Percentiles rank a stretch among this genome's conserved stretches.
Conservation (phyloP, 2,888 invertebrate species). For the Amblyteles armatorius region DNA sequence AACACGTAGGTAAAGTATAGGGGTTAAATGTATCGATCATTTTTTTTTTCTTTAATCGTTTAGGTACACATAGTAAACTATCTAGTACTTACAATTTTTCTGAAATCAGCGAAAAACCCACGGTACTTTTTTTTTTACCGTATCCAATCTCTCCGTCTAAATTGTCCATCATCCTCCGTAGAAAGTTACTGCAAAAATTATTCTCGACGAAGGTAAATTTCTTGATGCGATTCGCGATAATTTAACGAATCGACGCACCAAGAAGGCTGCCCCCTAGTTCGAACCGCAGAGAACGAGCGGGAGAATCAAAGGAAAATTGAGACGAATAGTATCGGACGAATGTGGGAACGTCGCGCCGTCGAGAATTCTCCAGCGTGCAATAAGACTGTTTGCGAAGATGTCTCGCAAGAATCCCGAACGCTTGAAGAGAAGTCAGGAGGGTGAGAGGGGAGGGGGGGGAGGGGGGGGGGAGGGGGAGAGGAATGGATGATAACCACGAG, state of each 20-base stretch:
- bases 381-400: constrained; percentile 51
- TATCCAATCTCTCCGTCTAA: background rate
- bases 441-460: background rate
- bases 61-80: background rate
- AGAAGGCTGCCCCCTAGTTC: background rate
- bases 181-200: background rate
- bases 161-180: background rate
- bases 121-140: background rate
- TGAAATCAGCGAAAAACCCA: background rate
- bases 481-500: constrained; percentile 53
- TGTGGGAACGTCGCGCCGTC: constrained; percentile 47
- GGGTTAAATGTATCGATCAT: background rate
- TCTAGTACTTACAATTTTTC: background rate
- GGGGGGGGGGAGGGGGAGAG: background rate
- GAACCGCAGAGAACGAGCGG: background rate
- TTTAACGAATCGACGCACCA: background rate
- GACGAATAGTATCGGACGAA: constrained; percentile 39
- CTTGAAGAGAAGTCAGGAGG: constrained; percentile 3
- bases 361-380: constrained; percentile 55
- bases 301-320: constrained; percentile 56
- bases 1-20: background rate
- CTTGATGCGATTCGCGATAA: background rate
- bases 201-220: too few relatives aligned
- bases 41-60: background rate
- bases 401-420: constrained; percentile 32